Percentiles rank a stretch among this genome's conserved stretches.
phyloP scores from a whole-genome alignment of 53 echinoderm and acorn worm species.

The Temnopleurus reevesii region DNA sequence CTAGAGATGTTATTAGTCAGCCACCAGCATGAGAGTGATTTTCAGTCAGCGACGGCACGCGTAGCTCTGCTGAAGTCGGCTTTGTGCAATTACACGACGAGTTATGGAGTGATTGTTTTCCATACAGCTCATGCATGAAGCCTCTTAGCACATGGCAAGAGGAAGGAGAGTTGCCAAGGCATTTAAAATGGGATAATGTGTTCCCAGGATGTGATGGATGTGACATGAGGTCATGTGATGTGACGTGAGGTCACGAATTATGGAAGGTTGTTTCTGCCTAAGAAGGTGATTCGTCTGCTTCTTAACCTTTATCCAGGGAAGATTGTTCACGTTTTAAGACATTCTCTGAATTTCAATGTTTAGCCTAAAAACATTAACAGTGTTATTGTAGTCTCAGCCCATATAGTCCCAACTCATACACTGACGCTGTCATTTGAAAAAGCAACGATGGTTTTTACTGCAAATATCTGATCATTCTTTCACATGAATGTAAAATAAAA shows the following conservation, averaged over 20 bases:
- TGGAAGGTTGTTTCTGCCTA: not conserved
- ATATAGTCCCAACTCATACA: not conserved
- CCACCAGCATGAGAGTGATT: slow-evolving; percentile 12
- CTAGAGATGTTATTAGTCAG: slow-evolving; percentile 36
- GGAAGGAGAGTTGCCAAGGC: not conserved
- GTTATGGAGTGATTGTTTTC: slow-evolving; percentile 22
- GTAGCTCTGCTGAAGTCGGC: not conserved
- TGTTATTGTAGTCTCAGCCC: not conserved
- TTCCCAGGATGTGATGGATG: not conserved
- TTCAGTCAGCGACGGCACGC: not conserved
- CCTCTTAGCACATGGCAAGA: not conserved
- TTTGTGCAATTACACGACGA: not conserved
- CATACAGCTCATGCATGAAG: not conserved
- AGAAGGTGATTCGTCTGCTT: not conserved
- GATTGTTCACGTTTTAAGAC: not conserved
- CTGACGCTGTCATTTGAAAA: not conserved
- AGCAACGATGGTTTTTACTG: not conserved
- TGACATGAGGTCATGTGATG: not conserved
- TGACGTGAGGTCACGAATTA: not conserved
- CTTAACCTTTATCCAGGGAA: not conserved
- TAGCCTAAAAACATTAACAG: not conserved
- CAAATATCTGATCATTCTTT: not conserved
- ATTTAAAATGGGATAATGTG: not conserved
- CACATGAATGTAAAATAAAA: not conserved
- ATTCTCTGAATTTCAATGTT: not conserved